phyloP scores from a whole-genome alignment of 2,888 invertebrate genomes.

The Platycnemis pennipes region DNA sequence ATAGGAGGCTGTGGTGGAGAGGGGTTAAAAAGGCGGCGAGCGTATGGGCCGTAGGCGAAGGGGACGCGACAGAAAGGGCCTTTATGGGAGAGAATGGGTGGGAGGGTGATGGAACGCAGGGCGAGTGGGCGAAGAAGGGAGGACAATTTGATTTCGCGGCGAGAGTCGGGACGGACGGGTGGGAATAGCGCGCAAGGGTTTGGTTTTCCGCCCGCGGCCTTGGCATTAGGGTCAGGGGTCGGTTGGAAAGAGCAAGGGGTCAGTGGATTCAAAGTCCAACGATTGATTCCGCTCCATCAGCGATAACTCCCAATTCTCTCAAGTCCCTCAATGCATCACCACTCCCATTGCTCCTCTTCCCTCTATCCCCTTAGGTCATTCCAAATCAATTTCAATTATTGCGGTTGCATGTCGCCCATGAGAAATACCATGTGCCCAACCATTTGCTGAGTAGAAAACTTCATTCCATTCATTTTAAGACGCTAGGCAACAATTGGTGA shows the following conservation, averaged over 20 bases:
- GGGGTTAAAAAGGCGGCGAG: neutral
- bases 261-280: constrained; percentile 23
- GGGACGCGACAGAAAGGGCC: neutral
- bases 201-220: constrained; percentile 19
- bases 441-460: neutral
- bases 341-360: neutral
- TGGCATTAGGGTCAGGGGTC: constrained; percentile 46
- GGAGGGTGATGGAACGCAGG: neutral
- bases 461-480: too few relatives aligned
- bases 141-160: constrained; percentile 36
- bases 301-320: neutral
- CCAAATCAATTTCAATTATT: neutral
- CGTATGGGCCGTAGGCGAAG: neutral
- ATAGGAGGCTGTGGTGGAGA: neutral
- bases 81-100: neutral
- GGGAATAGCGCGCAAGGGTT: constrained; percentile 17
- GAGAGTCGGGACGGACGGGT: neutral
- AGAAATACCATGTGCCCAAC: neutral
- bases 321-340: neutral
- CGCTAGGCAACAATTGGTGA: too few relatives aligned
- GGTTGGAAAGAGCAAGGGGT: constrained; percentile 42
- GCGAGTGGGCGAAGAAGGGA: neutral
- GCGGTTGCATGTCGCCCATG: neutral
- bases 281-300: constrained; percentile 5
- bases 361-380: neutral